phyloP scores from a whole-genome alignment of 2,113 vertebrate genomes.

The Lophura nycthemera region DNA sequence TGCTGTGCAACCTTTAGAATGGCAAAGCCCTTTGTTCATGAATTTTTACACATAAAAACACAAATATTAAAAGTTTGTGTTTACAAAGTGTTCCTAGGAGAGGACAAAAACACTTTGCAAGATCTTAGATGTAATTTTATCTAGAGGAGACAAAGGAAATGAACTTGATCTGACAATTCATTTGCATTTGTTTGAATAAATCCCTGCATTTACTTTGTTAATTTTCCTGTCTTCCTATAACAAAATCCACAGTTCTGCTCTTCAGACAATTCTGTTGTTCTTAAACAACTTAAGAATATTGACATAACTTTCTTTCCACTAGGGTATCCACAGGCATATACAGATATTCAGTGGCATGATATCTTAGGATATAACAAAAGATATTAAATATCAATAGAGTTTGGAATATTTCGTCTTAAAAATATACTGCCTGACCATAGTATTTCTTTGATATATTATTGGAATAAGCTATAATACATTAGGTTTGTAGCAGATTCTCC shows the following conservation, averaged over 20 bases:
- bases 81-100: not conserved
- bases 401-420: not conserved
- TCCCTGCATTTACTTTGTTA: not conserved
- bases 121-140: slow-evolving; percentile 34
- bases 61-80: slow-evolving; percentile 25
- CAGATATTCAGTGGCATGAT: not conserved
- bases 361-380: not conserved
- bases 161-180: not conserved
- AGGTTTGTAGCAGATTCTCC: not conserved
- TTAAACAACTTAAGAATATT: not conserved
- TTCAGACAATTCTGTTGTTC: not conserved
- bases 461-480: not conserved
- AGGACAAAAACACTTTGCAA: not conserved
- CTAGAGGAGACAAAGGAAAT: slow-evolving; percentile 16
- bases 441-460: not conserved
- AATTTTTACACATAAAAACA: slow-evolving; percentile 38
- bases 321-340: not conserved
- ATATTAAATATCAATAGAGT: not conserved
- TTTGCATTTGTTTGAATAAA: not conserved
- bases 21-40: slow-evolving; percentile 33
- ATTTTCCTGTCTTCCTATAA: not conserved
- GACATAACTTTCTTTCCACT: not conserved
- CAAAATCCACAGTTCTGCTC: not conserved
- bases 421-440: not conserved
- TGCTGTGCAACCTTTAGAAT: slow-evolving; percentile 48